Evolutionary conservation across 23 tunicate species (phyloP).

Genomic region (Diplosoma virens): DNA sequence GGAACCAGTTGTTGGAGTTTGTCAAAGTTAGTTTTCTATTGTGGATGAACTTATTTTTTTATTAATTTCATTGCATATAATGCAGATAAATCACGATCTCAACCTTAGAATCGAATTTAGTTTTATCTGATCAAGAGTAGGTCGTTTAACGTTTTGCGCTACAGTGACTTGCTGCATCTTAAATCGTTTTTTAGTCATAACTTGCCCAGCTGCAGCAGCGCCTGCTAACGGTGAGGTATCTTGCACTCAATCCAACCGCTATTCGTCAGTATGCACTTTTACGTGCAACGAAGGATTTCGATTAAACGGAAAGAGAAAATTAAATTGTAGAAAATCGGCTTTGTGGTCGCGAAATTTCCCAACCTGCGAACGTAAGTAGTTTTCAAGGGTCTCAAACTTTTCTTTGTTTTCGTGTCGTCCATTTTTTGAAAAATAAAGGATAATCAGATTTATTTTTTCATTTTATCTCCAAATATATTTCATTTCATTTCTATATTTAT

Average conservation of each 20-base stretch:
- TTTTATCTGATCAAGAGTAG: background rate
- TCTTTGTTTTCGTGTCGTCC: no score
- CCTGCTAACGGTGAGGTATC: constrained; percentile 51
- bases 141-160: background rate
- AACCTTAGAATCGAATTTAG: background rate
- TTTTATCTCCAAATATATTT: no score
- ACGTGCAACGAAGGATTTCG: constrained; percentile 77
- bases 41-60: background rate
- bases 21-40: constrained; percentile 45
- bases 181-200: constrained; percentile 40
- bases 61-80: background rate
- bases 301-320: constrained; percentile 41
- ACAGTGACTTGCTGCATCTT: no score
- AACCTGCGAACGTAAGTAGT: constrained; percentile 46
- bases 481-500: no score
- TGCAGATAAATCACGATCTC: background rate
- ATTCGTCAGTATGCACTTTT: constrained; percentile 52
- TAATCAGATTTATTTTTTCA: no score
- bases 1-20: constrained; percentile 42
- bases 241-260: constrained; percentile 40
- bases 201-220: constrained; percentile 27
- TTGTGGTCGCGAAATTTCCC: constrained; percentile 65
- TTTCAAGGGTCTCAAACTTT: no score
- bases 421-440: no score
- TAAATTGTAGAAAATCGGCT: constrained; percentile 38